Conservation (phyloP, 2,888 invertebrate species). For the Alsophila aescularia region DNA sequence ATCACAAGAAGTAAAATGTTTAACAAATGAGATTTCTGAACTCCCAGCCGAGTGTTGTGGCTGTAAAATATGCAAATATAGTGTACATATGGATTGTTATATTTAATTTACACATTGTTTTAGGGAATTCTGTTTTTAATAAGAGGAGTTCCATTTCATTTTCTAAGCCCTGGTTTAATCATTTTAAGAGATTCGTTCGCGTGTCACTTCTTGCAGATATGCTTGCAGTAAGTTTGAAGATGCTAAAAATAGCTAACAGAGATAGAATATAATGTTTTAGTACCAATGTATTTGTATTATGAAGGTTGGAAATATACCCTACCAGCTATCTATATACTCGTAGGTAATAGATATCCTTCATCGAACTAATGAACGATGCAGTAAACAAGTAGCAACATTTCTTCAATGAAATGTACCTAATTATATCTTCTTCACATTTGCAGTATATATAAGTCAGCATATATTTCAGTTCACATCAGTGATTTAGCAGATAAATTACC, state of each 20-base stretch:
- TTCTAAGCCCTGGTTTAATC: too few relatives aligned
- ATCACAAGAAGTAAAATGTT: conserved; percentile 21
- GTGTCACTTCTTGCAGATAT: too few relatives aligned
- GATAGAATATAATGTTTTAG: too few relatives aligned
- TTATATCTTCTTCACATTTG: conserved; percentile 1
- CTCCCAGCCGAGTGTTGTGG: conserved; percentile 25
- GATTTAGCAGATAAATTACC: conserved; percentile 27
- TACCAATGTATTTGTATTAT: too few relatives aligned
- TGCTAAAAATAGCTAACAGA: too few relatives aligned
- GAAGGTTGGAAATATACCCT: too few relatives aligned
- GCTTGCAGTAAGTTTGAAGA: too few relatives aligned
- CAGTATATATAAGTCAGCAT: background rate
- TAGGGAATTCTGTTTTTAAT: too few relatives aligned
- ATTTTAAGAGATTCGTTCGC: too few relatives aligned
- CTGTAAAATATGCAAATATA: conserved; percentile 19
- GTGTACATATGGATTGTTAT: too few relatives aligned
- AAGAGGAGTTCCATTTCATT: too few relatives aligned
- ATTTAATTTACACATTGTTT: background rate
- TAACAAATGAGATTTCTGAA: conserved; percentile 48
- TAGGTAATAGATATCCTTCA: background rate
- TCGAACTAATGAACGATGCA: background rate
- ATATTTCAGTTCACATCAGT: background rate
- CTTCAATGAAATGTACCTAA: conserved; percentile 28
- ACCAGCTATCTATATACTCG: too few relatives aligned
- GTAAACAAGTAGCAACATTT: conserved; percentile 25